These are phyloP conservation scores for Syngnathus rostellatus DNA, from an alignment of 2,797 vertebrate genomes.

Conservation along the genomic window DNA sequence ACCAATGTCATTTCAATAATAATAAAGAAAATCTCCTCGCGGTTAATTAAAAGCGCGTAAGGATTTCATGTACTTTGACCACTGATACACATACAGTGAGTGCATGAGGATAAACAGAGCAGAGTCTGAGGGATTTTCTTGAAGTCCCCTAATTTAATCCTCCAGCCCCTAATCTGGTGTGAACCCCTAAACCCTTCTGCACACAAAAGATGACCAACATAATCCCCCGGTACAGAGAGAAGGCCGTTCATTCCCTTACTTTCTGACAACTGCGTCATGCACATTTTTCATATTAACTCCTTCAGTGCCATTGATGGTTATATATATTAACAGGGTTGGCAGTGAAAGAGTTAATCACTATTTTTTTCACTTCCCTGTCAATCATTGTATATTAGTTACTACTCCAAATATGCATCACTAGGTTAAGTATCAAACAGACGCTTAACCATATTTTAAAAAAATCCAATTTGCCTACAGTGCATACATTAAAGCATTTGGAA, in stretches of 20 bases:
- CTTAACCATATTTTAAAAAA: conserved; percentile 5
- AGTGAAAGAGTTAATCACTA: neutral
- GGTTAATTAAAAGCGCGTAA: conserved; percentile 41
- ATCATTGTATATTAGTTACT: conserved; percentile 9
- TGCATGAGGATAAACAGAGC: conserved; percentile 48
- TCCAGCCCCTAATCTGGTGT: conserved; percentile 60
- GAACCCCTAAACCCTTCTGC: conserved; percentile 62
- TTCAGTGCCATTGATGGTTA: no score
- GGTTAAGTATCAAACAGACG: neutral
- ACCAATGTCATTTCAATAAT: conserved; percentile 10
- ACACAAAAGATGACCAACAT: conserved; percentile 60
- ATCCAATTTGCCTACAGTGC: conserved; percentile 18
- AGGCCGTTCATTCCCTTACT: conserved; percentile 40
- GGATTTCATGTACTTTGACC: conserved; percentile 38
- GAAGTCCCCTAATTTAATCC: conserved; percentile 70
- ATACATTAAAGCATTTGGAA: conserved; percentile 30
- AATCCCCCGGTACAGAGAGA: conserved; percentile 51
- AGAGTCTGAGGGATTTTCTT: conserved; percentile 58
- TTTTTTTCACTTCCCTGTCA: conserved; percentile 21
- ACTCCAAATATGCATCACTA: neutral
- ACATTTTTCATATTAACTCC: conserved; percentile 19
- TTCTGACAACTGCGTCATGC: neutral
- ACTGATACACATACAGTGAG: conserved; percentile 24
- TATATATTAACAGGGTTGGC: no score
- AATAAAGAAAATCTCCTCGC: conserved; percentile 18